These are phyloP conservation scores for Nothocercus julius DNA, from an alignment of 2,113 vertebrate species.

Conservation along the genomic window DNA sequence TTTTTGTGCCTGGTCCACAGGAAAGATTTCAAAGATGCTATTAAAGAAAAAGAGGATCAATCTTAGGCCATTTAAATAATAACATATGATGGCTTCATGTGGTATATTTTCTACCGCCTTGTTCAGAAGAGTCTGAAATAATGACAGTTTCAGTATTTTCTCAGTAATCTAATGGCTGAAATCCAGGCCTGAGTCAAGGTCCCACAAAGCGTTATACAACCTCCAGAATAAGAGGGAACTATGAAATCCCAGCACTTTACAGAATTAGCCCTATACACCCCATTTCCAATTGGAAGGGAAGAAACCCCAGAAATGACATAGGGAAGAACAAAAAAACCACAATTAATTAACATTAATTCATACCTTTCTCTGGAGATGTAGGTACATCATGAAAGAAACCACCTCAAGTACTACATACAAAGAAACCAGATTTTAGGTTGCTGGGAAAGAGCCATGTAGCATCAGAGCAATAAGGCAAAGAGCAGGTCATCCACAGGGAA, in stretches of 20 bases:
- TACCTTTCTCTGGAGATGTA: not conserved
- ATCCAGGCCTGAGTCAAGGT: not conserved
- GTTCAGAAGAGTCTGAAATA: not conserved
- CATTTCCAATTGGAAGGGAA: not conserved
- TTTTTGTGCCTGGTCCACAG: not conserved
- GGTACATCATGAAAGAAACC: accelerated
- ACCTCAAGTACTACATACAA: not conserved
- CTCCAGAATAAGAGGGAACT: not conserved
- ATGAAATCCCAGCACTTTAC: not conserved
- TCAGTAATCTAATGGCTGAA: not conserved
- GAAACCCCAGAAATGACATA: not conserved
- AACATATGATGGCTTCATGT: not conserved
- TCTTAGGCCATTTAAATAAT: constrained; percentile 45
- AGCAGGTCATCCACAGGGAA: not conserved
- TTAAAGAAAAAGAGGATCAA: constrained; percentile 12
- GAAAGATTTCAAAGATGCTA: constrained; percentile 24
- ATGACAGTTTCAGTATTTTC: constrained; percentile 8
- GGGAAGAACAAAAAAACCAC: not conserved
- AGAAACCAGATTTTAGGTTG: not conserved
- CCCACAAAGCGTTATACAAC: not conserved
- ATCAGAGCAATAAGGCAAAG: not conserved
- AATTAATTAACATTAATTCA: not conserved
- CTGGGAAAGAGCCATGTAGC: not conserved
- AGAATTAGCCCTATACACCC: not conserved
- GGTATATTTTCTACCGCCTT: not conserved